Percentiles rank a stretch among this genome's conserved stretches.
Conservation (phyloP, 2,113 vertebrate species). For the Laticauda colubrina region DNA sequence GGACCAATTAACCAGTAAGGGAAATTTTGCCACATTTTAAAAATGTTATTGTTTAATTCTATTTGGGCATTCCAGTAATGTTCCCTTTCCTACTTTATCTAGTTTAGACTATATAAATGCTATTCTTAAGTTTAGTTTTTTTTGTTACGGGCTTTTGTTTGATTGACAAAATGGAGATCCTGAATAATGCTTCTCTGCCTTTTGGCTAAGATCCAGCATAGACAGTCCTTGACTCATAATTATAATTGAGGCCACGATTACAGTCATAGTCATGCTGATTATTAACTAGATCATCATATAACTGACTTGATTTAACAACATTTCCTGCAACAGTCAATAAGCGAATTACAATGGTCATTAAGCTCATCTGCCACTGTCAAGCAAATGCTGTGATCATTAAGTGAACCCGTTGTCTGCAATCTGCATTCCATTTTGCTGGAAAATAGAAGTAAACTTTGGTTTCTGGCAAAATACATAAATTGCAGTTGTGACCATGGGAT, state of each 20-base stretch:
- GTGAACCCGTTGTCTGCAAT: not conserved
- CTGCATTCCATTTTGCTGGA: not conserved
- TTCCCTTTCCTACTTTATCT: not conserved
- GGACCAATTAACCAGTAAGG: not conserved
- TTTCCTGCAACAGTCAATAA: not conserved
- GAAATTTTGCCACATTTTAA: slow-evolving; percentile 9
- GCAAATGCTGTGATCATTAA: not conserved
- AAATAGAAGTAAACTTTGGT: not conserved
- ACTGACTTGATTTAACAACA: not conserved
- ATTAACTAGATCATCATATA: not conserved
- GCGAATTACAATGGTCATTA: not conserved
- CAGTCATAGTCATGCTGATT: not conserved
- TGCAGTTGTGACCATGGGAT: not conserved
- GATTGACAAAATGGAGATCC: not conserved
- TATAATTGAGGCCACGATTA: not conserved
- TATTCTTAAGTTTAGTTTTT: slow-evolving; percentile 26
- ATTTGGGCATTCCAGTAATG: not conserved
- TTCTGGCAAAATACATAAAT: not conserved
- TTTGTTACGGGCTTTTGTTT: not conserved
- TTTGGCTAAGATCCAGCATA: not conserved
- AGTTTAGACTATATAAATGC: not conserved
- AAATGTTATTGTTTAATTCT: slow-evolving; percentile 10
- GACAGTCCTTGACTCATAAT: not conserved
- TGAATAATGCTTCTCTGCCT: not conserved
- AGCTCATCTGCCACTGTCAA: not conserved